Conservation (phyloP, 2,113 vertebrate species). For the Setophaga coronata region DNA sequence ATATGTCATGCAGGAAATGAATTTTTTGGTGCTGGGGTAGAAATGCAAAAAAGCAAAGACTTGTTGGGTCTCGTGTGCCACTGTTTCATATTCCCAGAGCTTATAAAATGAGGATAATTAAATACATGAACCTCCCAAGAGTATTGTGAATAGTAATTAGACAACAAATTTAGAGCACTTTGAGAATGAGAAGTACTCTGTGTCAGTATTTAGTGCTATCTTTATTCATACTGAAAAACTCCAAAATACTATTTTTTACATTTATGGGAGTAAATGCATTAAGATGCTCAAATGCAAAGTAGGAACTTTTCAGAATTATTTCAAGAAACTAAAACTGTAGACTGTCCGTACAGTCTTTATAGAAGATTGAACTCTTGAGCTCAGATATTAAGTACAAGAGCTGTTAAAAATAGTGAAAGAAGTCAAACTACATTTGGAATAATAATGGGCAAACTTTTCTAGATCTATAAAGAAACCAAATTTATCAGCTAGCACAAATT, state of each 20-base stretch:
- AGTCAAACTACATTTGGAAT: neutral
- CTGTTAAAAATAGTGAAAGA: slow-evolving; percentile 3
- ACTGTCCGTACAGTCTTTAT: neutral
- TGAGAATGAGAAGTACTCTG: neutral
- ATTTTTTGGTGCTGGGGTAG: neutral
- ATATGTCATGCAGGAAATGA: neutral
- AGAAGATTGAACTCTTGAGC: neutral
- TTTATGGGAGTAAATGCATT: neutral
- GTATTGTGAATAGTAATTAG: slow-evolving; percentile 31
- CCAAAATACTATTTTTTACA: neutral
- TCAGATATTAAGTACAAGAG: neutral
- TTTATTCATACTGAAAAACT: neutral
- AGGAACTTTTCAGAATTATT: neutral
- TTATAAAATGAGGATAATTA: slow-evolving; percentile 35
- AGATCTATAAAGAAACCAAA: neutral
- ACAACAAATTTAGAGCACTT: slow-evolving; percentile 6
- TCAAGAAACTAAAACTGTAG: neutral
- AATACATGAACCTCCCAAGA: neutral
- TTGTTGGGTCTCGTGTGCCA: neutral
- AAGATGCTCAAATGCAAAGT: neutral
- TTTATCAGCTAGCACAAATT: neutral
- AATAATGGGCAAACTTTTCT: neutral
- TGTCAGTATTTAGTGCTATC: neutral
- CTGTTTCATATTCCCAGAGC: neutral
- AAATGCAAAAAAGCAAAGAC: neutral